Conservation (phyloP, 2,888 invertebrate genomes). For the Synanthedon myopaeformis region DNA sequence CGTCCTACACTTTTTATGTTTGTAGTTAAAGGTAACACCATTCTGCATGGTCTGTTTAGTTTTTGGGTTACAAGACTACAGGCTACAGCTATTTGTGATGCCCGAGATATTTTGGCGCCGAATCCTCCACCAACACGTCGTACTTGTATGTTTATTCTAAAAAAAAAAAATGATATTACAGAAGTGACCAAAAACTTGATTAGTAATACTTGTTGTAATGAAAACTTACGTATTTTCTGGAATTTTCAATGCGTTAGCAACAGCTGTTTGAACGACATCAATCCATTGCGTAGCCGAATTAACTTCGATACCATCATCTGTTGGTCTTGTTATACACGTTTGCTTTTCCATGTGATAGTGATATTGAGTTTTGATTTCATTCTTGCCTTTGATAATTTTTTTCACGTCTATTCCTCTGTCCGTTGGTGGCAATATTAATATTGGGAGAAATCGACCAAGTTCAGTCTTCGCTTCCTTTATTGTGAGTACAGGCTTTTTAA, state of each 20-base stretch:
- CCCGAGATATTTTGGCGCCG: slow-evolving; percentile 78
- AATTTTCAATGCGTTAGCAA: slow-evolving; percentile 65
- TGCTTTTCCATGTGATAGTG: slow-evolving; percentile 81
- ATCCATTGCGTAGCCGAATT: slow-evolving; percentile 72
- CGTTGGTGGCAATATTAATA: slow-evolving; percentile 15
- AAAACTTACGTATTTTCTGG: slow-evolving; percentile 67
- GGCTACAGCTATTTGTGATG: slow-evolving; percentile 68
- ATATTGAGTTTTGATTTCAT: slow-evolving; percentile 72
- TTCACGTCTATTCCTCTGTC: slow-evolving; percentile 38
- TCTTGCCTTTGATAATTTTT: slow-evolving; percentile 59
- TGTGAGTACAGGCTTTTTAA: slow-evolving; percentile 31
- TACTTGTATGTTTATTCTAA: slow-evolving; percentile 74
- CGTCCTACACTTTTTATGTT: slow-evolving; percentile 73
- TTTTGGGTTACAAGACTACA: slow-evolving; percentile 74
- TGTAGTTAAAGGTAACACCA: slow-evolving; percentile 73
- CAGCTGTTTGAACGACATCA: slow-evolving; percentile 63
- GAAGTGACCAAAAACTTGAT: no score
- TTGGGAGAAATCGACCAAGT: slow-evolving; percentile 15
- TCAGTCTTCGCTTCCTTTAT: slow-evolving; percentile 23
- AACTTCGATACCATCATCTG: slow-evolving; percentile 77
- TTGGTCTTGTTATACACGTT: slow-evolving; percentile 72
- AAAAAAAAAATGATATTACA: no score
- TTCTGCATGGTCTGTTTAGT: slow-evolving; percentile 73
- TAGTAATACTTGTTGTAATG: not conserved
- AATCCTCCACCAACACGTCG: slow-evolving; percentile 58